phyloP scores from a whole-genome alignment of 2,797 vertebrate species.

The Epinephelus malabaricus region DNA sequence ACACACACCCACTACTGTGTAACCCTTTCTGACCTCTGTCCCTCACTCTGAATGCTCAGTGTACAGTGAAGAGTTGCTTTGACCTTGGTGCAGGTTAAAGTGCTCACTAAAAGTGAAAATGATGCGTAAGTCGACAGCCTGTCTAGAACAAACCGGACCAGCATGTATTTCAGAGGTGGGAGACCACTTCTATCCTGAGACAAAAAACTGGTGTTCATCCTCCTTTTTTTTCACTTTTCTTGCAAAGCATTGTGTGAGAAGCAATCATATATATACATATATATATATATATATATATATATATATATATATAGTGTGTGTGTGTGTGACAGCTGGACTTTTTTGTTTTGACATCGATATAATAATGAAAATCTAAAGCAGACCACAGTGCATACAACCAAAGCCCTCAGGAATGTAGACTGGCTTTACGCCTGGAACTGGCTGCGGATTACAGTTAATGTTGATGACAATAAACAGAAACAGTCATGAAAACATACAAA shows the following conservation, averaged over 20 bases:
- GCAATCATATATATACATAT: background rate
- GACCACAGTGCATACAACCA: background rate
- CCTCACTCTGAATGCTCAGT: slow-evolving; percentile 26
- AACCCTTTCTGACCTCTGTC: slow-evolving; percentile 27
- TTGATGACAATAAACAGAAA: background rate
- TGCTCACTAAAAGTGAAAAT: background rate
- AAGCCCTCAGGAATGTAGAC: background rate
- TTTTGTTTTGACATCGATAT: slow-evolving; percentile 11
- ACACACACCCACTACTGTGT: background rate
- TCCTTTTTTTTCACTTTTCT: background rate
- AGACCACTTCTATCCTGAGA: slow-evolving; percentile 31
- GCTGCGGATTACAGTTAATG: slow-evolving; percentile 8
- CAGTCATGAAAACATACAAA: background rate
- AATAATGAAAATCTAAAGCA: slow-evolving; percentile 8
- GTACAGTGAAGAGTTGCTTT: slow-evolving; percentile 18
- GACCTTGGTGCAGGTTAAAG: slow-evolving; percentile 23
- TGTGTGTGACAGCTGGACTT: slow-evolving; percentile 27
- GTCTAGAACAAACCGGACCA: slow-evolving; percentile 12
- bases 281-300: background rate
- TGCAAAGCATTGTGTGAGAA: slow-evolving; percentile 10
- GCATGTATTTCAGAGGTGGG: slow-evolving; percentile 15
- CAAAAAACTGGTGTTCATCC: slow-evolving; percentile 4
- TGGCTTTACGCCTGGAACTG: background rate
- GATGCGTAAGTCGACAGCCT: slow-evolving; percentile 7
- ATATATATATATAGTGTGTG: background rate